Percentiles rank a stretch among this genome's conserved stretches.
phyloP scores from a whole-genome alignment of 2,888 invertebrate species.

The Criorhina ranunculi region DNA sequence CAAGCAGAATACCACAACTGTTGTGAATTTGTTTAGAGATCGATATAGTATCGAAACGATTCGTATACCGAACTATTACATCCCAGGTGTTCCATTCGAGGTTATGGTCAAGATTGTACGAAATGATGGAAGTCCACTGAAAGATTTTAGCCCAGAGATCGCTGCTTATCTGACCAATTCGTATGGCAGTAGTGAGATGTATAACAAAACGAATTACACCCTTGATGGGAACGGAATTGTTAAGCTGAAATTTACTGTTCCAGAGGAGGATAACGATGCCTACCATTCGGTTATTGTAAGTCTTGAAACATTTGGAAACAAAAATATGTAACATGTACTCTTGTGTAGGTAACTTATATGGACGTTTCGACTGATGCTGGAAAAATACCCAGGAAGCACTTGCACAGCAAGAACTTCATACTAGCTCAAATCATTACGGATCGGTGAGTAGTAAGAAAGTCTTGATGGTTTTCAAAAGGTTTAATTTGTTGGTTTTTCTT shows the following conservation, averaged over 20 bases:
- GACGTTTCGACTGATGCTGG: slow-evolving; percentile 87
- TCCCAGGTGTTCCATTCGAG: slow-evolving; percentile 93
- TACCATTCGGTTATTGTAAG: slow-evolving; percentile 83
- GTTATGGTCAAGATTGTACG: slow-evolving; percentile 87
- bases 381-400: slow-evolving; percentile 81
- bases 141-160: slow-evolving; percentile 87
- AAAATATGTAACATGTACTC: not conserved
- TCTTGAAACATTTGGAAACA: not conserved
- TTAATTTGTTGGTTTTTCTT: not conserved
- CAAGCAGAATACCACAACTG: slow-evolving; percentile 92
- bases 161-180: slow-evolving; percentile 82
- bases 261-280: slow-evolving; percentile 81
- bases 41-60: slow-evolving; percentile 92
- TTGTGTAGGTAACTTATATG: slow-evolving; percentile 89
- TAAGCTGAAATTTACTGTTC: slow-evolving; percentile 83
- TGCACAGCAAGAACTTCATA: slow-evolving; percentile 79
- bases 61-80: slow-evolving; percentile 94
- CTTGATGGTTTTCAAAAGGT: not conserved
- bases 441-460: slow-evolving; percentile 52
- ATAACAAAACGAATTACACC: slow-evolving; percentile 81
- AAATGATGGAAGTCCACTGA: slow-evolving; percentile 89
- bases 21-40: slow-evolving; percentile 92
- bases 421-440: slow-evolving; percentile 62
- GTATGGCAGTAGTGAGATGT: slow-evolving; percentile 83
- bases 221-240: slow-evolving; percentile 81